phyloP scores from a whole-genome alignment of 2,113 vertebrate species.

The Hylia prasina region DNA sequence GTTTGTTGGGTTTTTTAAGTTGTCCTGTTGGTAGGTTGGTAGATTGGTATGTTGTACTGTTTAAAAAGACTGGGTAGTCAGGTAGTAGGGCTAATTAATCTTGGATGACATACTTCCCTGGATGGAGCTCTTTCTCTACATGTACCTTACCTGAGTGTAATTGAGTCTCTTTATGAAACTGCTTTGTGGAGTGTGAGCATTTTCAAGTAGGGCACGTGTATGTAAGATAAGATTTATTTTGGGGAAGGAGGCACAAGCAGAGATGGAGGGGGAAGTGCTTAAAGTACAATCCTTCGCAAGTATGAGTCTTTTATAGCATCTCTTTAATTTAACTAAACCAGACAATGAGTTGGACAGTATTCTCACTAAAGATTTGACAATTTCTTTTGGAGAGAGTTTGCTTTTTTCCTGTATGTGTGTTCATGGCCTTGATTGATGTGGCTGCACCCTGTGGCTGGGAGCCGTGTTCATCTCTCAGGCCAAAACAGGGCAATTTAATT shows the following conservation, averaged over 20 bases:
- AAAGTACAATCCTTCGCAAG: not conserved
- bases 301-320: not conserved
- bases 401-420: rapidly evolving
- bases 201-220: not conserved
- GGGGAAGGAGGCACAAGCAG: not conserved
- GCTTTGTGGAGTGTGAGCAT: not conserved
- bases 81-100: not conserved
- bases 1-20: not conserved
- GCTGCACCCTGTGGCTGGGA: not conserved
- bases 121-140: not conserved
- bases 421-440: not conserved
- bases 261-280: not conserved
- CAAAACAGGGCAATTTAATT: not conserved
- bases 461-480: not conserved
- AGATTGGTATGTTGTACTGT: not conserved
- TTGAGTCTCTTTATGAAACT: not conserved
- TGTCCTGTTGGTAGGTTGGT: no score
- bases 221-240: not conserved
- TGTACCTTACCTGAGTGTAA: not conserved
- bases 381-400: not conserved
- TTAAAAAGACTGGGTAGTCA: not conserved
- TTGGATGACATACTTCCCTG: not conserved
- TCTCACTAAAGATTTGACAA: not conserved
- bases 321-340: not conserved
- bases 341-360: not conserved